Evolutionary conservation across 2,113 vertebrate genomes (phyloP).

Genomic region (Sphyrna mokarran): DNA sequence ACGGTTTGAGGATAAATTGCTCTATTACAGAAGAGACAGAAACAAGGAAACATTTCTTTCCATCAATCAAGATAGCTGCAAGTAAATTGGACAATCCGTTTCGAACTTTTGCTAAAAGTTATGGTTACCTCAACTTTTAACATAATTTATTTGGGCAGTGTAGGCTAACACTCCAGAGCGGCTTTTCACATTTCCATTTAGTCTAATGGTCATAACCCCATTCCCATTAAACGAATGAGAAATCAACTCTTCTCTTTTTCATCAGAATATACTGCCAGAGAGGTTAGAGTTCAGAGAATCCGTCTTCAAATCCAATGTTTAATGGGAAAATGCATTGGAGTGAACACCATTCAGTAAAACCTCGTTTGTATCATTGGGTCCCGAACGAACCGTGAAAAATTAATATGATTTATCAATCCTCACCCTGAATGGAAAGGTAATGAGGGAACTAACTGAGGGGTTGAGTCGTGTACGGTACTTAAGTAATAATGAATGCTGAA

Average conservation of each 20-base stretch:
- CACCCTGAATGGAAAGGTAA: neutral
- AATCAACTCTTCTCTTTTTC: neutral
- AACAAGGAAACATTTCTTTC: neutral
- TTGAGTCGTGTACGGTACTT: conserved; percentile 9
- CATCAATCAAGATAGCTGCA: neutral
- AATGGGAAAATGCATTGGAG: conserved; percentile 23
- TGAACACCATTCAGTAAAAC: conserved; percentile 30
- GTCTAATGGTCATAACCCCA: neutral
- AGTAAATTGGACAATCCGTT: neutral
- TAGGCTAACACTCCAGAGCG: neutral
- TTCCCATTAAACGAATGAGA: neutral
- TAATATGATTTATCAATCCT: conserved; percentile 28
- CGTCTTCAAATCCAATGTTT: neutral
- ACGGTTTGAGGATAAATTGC: neutral
- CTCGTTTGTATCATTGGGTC: neutral
- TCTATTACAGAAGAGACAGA: neutral
- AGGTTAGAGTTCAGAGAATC: neutral
- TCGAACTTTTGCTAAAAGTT: neutral
- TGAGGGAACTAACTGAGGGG: conserved; percentile 30
- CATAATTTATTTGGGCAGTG: neutral
- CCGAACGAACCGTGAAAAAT: neutral
- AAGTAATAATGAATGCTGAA: conserved; percentile 28
- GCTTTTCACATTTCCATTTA: conserved; percentile 15
- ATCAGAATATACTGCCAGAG: neutral
- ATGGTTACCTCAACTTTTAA: neutral